Evolutionary conservation across 2,888 invertebrate species (phyloP), one percentile per base, ranked within the genome.

Genomic region (Drosophila maculinotata): DNA sequence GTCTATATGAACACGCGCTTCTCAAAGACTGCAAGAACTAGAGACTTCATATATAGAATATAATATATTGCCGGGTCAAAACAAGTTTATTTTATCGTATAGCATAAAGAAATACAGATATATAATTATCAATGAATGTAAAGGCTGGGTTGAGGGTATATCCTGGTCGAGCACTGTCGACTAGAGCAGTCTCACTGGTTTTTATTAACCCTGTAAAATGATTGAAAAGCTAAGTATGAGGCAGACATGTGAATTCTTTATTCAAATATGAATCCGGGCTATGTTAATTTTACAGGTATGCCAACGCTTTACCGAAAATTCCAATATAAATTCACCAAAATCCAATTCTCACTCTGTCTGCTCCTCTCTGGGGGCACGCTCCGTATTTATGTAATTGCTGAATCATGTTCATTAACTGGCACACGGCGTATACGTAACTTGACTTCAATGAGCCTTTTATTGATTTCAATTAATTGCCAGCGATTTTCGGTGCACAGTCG

Each of bases 391-490:
- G 31, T 48, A 57, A 69, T 59, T 65, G 36, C 41, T 56, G 56
- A 49, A 58, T 56, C 39, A 60, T 59, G 47, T 52, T 68, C 58
- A 47, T 51, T 59, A 48, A 31, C 67, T 58, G 51, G 38, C 56
- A 54, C 66, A 33, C 31, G 57, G 38, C 63, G 68, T 57, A 68
- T 69, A 64, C 65, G 62, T 62, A 79, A 82, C 53, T 20, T 42
- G 64, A 30, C 42, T 42, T 23, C 57, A 60, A 72, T 64, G 47
- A 56, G 54, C 39, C 48, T 26, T 64, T 69, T 80, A 69, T 86
- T 77, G 75, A 69, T 68, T 68, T 63, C 42, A 79, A 71, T 81
- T 82, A 83, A 87, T 81, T 72, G 87, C 72, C 64, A 54, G 39
- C 57, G 57, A 74, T 67, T 65, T 67, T 30, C 53, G 15, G 35